Evolutionary conservation across 1,140 invertebrate genomes (phyloP), one percentile per base, ranked within the genome.

Genomic region (Conus betulinus): DNA sequence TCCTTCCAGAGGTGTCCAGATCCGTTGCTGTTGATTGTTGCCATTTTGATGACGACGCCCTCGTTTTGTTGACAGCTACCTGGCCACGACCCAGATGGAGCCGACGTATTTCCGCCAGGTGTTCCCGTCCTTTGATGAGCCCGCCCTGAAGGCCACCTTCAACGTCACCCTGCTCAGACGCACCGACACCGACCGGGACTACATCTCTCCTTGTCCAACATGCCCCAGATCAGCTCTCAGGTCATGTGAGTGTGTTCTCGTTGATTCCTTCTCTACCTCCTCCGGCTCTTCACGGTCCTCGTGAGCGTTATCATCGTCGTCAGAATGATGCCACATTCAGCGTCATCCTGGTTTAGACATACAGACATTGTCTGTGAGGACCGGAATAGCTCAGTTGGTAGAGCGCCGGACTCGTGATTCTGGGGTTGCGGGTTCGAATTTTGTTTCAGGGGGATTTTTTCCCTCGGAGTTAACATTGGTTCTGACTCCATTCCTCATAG

Each of bases 91-190:
- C 4, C 89, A 91, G 84, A 92, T 93, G 83, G 90, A 93, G 85
- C 90, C 93, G 6, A 89, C 92, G 4, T 90, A 91, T 84, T 91
- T 92, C 25, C 86, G 91, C 10, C 91, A 91, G 87, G 98, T 97
- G 3, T 99, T 99, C 94, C 98, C 98, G 0, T 99, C 98, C 95
- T 99, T 99, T 93, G 99, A 99, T 94, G 98, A 99, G 93, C 98
- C 98, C 0, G 96, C 95, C 5, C 97, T 98, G 92, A 99, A 99
- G 94, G 97, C 98, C 0, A 97, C 96, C 11, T 99, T 98, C 93
- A 96, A 95, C 57, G 96, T 99, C 10, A 97, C 95, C 27, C 94
- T 99, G 71, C 97, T 96, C 1, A 96, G 97, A 89, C 94, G 96
- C 39, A 95, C 96, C 84, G 96, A 88, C 55, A 84, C 83, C 0